phyloP scores from a whole-genome alignment of 37 sponge, comb jelly and placozoan species.

The Chondrosia reniformis region DNA sequence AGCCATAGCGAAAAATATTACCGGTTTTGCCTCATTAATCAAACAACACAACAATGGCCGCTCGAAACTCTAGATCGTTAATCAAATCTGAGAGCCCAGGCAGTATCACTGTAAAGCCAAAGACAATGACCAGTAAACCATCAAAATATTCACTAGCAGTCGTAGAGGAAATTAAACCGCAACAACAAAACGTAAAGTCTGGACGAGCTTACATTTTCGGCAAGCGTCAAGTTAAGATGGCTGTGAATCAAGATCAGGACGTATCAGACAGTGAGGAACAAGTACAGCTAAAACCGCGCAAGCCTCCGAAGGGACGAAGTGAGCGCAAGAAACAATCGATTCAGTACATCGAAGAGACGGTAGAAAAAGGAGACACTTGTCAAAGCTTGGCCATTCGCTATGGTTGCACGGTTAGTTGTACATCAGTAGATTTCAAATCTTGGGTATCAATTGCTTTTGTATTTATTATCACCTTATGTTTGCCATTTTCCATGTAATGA shows the following conservation, averaged over 20 bases:
- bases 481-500: too few relatives aligned
- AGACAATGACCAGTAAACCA: not conserved
- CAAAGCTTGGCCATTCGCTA: constrained; percentile 75
- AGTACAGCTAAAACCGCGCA: not conserved
- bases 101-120: too few relatives aligned
- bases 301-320: not conserved
- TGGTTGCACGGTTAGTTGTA: constrained; percentile 45
- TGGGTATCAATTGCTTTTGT: not conserved
- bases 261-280: not conserved
- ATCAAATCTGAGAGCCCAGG: not conserved
- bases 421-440: not conserved
- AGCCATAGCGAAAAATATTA: too few relatives aligned
- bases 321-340: not conserved
- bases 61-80: not conserved
- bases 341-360: constrained; percentile 45
- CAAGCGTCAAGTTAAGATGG: not conserved
- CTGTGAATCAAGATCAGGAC: not conserved
- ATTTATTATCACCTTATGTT: not conserved
- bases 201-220: constrained; percentile 5
- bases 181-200: constrained; percentile 12
- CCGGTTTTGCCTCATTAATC: not conserved
- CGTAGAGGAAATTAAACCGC: not conserved
- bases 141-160: not conserved
- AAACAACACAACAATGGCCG: constrained; percentile 2
- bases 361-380: constrained; percentile 59